phyloP scores from a whole-genome alignment of 1,140 invertebrate genomes.

The Macrobrachium rosenbergii region DNA sequence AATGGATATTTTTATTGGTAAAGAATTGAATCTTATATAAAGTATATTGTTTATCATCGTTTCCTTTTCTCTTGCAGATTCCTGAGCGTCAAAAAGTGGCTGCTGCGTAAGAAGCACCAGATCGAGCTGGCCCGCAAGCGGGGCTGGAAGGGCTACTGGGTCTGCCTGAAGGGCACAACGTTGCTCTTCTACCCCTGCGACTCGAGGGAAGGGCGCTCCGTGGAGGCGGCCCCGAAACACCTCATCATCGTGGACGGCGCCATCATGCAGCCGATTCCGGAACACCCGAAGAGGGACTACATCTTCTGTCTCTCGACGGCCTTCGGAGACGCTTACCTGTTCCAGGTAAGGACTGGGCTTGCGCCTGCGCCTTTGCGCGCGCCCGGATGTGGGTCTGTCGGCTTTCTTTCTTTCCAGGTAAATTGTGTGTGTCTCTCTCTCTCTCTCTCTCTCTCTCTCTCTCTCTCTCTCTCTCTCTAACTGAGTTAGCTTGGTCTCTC shows the following conservation, averaged over 20 bases:
- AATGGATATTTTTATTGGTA: slow-evolving; percentile 83
- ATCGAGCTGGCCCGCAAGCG: slow-evolving; percentile 94
- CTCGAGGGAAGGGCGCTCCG: slow-evolving; percentile 86
- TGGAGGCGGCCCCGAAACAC: slow-evolving; percentile 93
- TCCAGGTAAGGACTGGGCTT: slow-evolving; percentile 80
- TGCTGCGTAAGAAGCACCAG: slow-evolving; percentile 95
- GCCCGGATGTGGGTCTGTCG: not conserved
- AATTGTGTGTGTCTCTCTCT: not conserved
- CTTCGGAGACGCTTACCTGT: slow-evolving; percentile 97
- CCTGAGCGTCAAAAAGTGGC: slow-evolving; percentile 98
- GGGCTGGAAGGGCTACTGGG: slow-evolving; percentile 99
- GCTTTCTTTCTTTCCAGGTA: not conserved
- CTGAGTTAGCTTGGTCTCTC: not conserved
- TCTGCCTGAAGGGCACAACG: slow-evolving; percentile 96
- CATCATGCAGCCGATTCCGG: slow-evolving; percentile 98
- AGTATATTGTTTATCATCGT: too few species aligned
- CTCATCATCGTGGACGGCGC: slow-evolving; percentile 97
- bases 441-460: not conserved
- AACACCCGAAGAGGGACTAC: slow-evolving; percentile 97
- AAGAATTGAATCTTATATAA: too few species aligned
- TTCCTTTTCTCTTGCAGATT: slow-evolving; percentile 77
- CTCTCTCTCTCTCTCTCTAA: not conserved
- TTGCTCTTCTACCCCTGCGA: slow-evolving; percentile 97
- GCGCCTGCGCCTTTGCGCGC: not conserved
- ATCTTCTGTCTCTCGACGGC: slow-evolving; percentile 98